phyloP scores from a whole-genome alignment of 2,797 vertebrate genomes.

The Phrynocephalus vlangalii region DNA sequence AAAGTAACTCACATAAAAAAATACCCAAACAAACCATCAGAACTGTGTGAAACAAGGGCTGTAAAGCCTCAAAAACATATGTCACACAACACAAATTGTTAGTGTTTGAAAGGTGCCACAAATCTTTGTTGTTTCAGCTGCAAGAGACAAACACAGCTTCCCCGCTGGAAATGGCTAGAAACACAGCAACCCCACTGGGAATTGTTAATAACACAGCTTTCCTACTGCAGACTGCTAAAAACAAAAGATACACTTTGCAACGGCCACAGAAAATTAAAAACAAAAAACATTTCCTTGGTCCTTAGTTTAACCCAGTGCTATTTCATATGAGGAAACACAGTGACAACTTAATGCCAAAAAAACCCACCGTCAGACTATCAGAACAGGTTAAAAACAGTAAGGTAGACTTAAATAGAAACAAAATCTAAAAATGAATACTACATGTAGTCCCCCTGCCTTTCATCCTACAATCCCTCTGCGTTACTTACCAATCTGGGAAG shows the following conservation, averaged over 20 bases:
- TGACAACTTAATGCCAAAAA: constrained; percentile 44
- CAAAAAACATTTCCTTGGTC: background rate
- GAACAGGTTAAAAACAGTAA: background rate
- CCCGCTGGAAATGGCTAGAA: too few relatives aligned
- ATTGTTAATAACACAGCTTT: too few relatives aligned
- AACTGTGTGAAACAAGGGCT: background rate
- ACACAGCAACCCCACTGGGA: too few relatives aligned
- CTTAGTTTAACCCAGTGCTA: background rate
- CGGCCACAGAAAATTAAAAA: constrained; percentile 26
- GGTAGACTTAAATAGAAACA: background rate
- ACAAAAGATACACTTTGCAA: constrained; percentile 1
- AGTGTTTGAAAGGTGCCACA: background rate
- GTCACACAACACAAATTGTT: background rate
- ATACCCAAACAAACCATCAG: constrained; percentile 16
- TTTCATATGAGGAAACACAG: background rate
- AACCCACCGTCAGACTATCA: constrained; percentile 34
- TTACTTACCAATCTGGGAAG: constrained; percentile 69
- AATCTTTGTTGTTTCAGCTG: background rate
- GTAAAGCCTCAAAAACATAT: background rate
- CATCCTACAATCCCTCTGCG: background rate
- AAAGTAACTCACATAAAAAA: background rate
- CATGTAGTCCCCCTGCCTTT: background rate
- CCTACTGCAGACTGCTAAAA: background rate
- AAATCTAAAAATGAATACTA: background rate
- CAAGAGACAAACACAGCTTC: too few relatives aligned